Base-by-base conservation (phyloP, 2,888 invertebrate species). In the Acleris holmiana region DNA sequence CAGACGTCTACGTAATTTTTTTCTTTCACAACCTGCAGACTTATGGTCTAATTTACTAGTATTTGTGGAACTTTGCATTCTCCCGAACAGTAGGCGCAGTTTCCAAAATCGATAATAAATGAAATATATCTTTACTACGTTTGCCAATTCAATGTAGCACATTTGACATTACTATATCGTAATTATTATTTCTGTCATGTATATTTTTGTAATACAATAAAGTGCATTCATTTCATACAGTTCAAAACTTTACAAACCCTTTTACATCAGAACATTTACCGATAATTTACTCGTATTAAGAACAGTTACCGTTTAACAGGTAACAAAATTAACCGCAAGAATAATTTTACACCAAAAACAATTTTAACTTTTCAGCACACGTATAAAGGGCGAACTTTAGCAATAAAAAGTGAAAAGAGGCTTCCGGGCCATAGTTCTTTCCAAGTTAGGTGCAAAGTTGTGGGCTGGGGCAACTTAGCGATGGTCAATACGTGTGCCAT, bases 341-440 rank as follows among this genome's bases (percentile, higher is more conserved):
- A 60, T 59, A 54, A 49, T 60, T 65, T 65, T 25, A 54, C 54
- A 65, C 35, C 79, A 82, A 80, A 75, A 79, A 77, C 79, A 76
- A 77, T 80, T 77, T 79, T 73, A 81, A 82, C 75, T 85, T 82
- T 79, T 76, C 78, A 78, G 82, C 80, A 82, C 87, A 88, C 87
- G 86, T 88, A 88, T 88, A 85, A 80, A 81, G 79, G 66, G 56
- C 47, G 80, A 90, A 89, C 84, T 90, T 91, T 84, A 71, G 83
- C 85, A 90, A 91, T 91, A 89, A 90, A 89, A 87, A 74, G 82
- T 77, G 80, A 83, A 86, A 85, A 84, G 84, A 80, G 80, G 80
- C 83, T 85, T 80, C 79, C 75, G 77, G 80, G 79, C 79, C 80
- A 81, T 83, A 83, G 85, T 86, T 85, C 85, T 88, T 83, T 84